Percentiles rank a stretch among this genome's conserved stretches.
Conservation (phyloP, 2,113 vertebrate species). For the Rhegmatorhina hoffmannsi region DNA sequence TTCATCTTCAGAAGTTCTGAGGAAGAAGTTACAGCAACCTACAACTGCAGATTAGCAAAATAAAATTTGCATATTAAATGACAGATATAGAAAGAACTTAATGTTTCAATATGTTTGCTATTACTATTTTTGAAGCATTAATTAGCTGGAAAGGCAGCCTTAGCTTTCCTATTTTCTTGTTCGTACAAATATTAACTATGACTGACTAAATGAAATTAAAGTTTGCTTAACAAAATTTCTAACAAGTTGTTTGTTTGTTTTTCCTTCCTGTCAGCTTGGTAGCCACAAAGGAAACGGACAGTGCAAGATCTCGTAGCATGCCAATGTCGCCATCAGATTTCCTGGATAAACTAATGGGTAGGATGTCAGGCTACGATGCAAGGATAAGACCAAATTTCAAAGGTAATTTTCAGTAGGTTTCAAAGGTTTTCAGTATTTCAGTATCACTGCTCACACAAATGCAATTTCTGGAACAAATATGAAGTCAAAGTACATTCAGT, state of each 20-base stretch:
- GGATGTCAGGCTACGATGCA: slow-evolving; percentile 96
- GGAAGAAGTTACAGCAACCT: background rate
- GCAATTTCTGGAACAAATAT: background rate
- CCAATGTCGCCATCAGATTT: slow-evolving; percentile 98
- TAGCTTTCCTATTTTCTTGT: background rate
- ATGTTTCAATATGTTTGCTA: background rate
- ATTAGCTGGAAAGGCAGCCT: background rate
- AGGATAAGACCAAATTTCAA: slow-evolving; percentile 98
- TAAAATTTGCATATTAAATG: background rate
- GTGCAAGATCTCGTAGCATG: slow-evolving; percentile 78
- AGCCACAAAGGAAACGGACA: slow-evolving; percentile 88
- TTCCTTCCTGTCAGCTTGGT: slow-evolving; percentile 80
- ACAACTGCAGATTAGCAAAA: background rate
- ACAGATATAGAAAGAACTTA: background rate
- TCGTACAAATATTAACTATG: background rate
- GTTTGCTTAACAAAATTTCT: background rate
- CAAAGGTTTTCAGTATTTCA: background rate
- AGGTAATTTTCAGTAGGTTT: too few species aligned
- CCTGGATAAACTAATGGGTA: slow-evolving; percentile 97
- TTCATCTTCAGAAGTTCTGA: background rate
- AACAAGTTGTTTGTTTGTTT: slow-evolving; percentile 35
- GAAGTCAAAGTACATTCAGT: background rate
- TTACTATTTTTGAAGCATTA: background rate
- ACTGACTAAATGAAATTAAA: background rate
- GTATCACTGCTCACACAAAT: background rate